These are phyloP conservation scores for Eueremaeus valkanovi DNA, from an alignment of 2,888 invertebrate species.

Conservation along the genomic window DNA sequence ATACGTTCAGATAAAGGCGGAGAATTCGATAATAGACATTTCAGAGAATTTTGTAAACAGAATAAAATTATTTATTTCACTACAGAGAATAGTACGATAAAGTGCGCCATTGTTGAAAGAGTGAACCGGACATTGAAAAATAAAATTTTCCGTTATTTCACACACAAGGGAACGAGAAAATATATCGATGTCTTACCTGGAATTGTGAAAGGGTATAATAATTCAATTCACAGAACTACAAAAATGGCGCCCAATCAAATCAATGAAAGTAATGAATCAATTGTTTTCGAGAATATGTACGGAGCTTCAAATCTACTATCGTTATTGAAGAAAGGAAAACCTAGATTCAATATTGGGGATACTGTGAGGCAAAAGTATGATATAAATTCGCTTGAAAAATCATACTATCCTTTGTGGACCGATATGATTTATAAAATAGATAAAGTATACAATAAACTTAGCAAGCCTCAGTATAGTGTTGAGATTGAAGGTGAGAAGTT, in stretches of 20 bases:
- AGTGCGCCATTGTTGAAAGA: slow-evolving; percentile 49
- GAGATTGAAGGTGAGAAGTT: neutral
- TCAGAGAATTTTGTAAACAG: slow-evolving; percentile 37
- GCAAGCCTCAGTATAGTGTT: neutral
- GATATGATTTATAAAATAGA: slow-evolving; percentile 1
- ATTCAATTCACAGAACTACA: neutral
- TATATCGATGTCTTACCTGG: neutral
- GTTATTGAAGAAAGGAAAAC: too few species aligned
- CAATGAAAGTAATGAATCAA: neutral
- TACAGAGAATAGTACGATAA: slow-evolving; percentile 48
- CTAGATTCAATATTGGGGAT: slow-evolving; percentile 37
- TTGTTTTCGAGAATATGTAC: neutral
- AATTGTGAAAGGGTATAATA: neutral
- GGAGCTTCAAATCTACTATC: neutral
- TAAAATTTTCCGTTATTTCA: slow-evolving; percentile 48
- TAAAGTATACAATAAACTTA: neutral
- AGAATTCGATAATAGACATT: slow-evolving; percentile 28
- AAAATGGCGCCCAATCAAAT: neutral
- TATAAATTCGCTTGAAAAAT: slow-evolving; percentile 37
- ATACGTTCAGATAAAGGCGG: slow-evolving; percentile 26
- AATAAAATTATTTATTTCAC: slow-evolving; percentile 46
- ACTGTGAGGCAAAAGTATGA: slow-evolving; percentile 37
- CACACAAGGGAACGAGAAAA: slow-evolving; percentile 35
- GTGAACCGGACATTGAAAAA: slow-evolving; percentile 49
- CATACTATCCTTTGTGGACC: slow-evolving; percentile 35